Base-by-base conservation (phyloP, 2,888 invertebrate genomes). In the Caenorhabditis sinica region DNA sequence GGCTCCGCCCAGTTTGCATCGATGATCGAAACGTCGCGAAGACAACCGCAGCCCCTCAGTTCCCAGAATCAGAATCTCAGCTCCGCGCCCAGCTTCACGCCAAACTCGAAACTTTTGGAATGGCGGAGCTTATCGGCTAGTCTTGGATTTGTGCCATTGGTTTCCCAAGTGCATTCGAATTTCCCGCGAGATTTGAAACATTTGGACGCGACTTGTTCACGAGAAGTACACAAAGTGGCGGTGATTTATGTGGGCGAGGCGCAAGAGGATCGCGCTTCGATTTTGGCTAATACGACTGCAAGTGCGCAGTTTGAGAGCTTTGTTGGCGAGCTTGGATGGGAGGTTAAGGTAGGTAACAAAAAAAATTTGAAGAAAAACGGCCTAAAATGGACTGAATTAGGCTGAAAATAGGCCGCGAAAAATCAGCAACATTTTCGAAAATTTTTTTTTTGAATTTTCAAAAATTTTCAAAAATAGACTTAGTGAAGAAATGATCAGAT, bases 191-290 rank as follows among this genome's bases (percentile, higher is more conserved):
- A 98, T 87, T 93, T 99, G 81, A 95, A 97, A 84, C 97, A 99
- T 93, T 94, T 99, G 58, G 99, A 99, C 93, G 95, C 95, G 82
- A 90, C 92, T 2, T 66, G 82, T 11, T 85, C 96, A 90, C 95
- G 97, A 15, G 97, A 97, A 93, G 96, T 97, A 0, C 97, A 97
- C 94, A 97, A 98, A 65, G 95, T 97, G 90, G 99, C 98, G 23
- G 97, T 99, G 65, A 97, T 99, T 91, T 99, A 97, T 94, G 98
- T 99, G 23, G 97, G 96, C 15, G 96, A 96, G 63, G 98, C 98
- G 0, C 99, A 99, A 93, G 98, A 92, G 85, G 97, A 97, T 90
- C 97, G 98, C 91, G 96, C 96, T 93, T 96, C 97, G 56, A 98
- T 99, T 91, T 94, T 96, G 20, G 95, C 96, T 13, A 99, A 99